These are phyloP conservation scores for Sebastes nivosus DNA, from an alignment of 2,797 vertebrate species.

Conservation along the genomic window DNA sequence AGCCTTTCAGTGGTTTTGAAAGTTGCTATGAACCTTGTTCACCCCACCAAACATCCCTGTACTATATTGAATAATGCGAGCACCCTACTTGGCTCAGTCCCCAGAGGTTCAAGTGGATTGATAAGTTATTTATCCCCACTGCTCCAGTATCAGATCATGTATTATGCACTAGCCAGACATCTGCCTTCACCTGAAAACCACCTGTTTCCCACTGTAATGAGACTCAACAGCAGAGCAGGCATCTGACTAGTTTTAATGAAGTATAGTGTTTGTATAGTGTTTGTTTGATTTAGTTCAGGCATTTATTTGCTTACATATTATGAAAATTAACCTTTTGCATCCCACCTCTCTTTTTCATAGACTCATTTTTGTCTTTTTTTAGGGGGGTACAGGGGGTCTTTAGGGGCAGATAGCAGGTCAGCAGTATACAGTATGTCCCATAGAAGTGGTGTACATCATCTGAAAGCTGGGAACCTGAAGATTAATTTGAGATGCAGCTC, in stretches of 20 bases:
- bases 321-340: background rate
- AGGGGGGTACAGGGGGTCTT: no score
- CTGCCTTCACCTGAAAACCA: constrained; percentile 72
- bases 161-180: constrained; percentile 69
- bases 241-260: background rate
- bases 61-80: constrained; percentile 4
- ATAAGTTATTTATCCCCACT: constrained; percentile 66
- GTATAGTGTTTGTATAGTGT: background rate
- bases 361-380: no score
- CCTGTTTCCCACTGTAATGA: constrained; percentile 57
- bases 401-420: no score
- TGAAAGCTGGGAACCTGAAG: no score
- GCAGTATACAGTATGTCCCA: no score
- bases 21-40: background rate
- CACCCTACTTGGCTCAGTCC: constrained; percentile 2
- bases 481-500: no score
- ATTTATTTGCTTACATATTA: background rate
- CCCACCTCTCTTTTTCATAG: no score
- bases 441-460: no score
- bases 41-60: background rate
- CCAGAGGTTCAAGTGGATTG: constrained; percentile 34
- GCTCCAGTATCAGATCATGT: constrained; percentile 77
- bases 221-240: background rate
- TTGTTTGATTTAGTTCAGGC: background rate
- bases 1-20: constrained; percentile 10